Percentiles rank a stretch among this genome's conserved stretches.
Evolutionary conservation across 2,888 invertebrate genomes (phyloP).

Genomic region (Eupithecia abbreviata): DNA sequence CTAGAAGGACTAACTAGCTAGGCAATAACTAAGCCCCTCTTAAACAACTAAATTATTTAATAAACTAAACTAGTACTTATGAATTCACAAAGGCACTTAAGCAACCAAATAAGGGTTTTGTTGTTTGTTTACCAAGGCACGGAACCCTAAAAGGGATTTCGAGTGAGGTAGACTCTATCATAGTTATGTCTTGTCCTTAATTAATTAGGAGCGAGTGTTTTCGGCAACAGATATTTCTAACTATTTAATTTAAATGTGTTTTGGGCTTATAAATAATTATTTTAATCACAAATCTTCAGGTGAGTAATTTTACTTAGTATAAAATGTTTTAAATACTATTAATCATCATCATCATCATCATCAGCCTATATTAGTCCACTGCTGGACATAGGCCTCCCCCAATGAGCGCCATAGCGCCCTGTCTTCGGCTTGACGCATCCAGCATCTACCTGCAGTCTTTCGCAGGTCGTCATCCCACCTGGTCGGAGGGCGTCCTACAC

Average conservation of each 20-base stretch:
- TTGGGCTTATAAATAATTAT: background rate
- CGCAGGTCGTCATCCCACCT: no score
- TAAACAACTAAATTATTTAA: no score
- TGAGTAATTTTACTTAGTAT: background rate
- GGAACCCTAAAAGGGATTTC: conserved; percentile 15
- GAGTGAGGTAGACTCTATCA: conserved; percentile 5
- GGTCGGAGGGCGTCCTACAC: no score
- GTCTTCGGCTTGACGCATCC: no score
- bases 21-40: no score
- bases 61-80: background rate
- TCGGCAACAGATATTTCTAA: conserved; percentile 3
- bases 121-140: conserved; percentile 1
- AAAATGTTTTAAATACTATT: no score
- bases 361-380: no score
- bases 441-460: no score
- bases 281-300: background rate
- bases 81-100: background rate
- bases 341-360: no score
- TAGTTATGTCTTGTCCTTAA: conserved; percentile 15
- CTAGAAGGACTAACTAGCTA: no score
- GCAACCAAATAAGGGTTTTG: conserved; percentile 5
- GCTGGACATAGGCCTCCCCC: no score
- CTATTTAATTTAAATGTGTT: background rate
- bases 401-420: no score
- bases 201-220: conserved; percentile 22